Evolutionary conservation across 2,888 invertebrate genomes (phyloP).

Genomic region (Zaprionus lineosus): DNA sequence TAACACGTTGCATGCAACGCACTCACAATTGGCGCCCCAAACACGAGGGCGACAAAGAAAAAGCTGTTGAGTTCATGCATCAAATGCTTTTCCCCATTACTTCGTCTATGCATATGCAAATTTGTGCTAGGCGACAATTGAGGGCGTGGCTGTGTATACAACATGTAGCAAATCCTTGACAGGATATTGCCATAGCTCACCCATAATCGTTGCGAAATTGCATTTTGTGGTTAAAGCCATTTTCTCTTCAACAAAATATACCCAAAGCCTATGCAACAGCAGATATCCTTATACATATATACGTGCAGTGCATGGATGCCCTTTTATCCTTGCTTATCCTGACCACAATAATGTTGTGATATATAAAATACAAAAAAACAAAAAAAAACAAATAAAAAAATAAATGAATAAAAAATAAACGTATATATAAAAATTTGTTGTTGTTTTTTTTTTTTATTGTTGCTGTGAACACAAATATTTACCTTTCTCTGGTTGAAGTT

Average conservation of each 20-base stretch:
- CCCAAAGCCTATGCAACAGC: no score
- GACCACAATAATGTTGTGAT: constrained; percentile 6
- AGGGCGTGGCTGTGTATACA: constrained; percentile 1
- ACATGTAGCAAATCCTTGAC: constrained; percentile 19
- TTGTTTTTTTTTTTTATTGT: neutral
- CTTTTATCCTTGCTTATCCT: neutral
- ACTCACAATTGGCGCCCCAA: constrained; percentile 37
- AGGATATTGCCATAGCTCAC: constrained; percentile 39
- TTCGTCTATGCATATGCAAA: constrained; percentile 34
- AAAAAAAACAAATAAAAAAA: no score
- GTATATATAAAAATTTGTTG: no score
- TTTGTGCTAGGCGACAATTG: constrained; percentile 28
- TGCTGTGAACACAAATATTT: constrained; percentile 14
- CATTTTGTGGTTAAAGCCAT: constrained; percentile 60
- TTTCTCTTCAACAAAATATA: no score
- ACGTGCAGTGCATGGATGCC: neutral
- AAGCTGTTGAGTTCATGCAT: constrained; percentile 23
- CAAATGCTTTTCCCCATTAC: constrained; percentile 10
- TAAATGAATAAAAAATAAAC: no score
- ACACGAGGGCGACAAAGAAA: constrained; percentile 18
- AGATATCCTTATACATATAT: neutral
- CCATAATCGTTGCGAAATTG: constrained; percentile 54
- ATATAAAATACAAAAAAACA: neutral
- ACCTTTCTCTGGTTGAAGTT: neutral
- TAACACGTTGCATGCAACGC: constrained; percentile 8